A percentile compares a stretch with the other conserved stretches of the same genome.
phyloP scores from a whole-genome alignment of 2,113 vertebrate genomes.

The Microcebus lehilahytsara region DNA sequence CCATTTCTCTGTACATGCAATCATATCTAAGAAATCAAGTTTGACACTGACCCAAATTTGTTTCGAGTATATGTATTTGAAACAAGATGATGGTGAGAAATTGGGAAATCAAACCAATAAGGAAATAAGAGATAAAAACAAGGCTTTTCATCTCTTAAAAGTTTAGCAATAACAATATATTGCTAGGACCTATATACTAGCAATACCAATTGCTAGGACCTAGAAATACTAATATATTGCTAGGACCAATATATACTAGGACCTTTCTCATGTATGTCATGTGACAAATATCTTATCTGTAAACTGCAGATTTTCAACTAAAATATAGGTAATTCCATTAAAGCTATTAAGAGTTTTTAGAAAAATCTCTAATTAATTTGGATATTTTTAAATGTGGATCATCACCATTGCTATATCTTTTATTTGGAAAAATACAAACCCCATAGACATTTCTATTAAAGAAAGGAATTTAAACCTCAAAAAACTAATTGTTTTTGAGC shows the following conservation, averaged over 20 bases:
- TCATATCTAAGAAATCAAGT: neutral
- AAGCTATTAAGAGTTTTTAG: neutral
- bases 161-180: neutral
- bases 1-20: neutral
- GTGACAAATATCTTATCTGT: neutral
- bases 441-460: slow-evolving; percentile 51
- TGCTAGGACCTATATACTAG: too few relatives aligned
- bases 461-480: slow-evolving; percentile 72
- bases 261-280: neutral
- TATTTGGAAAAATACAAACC: slow-evolving; percentile 65
- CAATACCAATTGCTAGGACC: too few relatives aligned
- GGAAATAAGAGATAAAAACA: neutral
- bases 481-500: slow-evolving; percentile 47
- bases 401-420: slow-evolving; percentile 40
- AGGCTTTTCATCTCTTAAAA: neutral
- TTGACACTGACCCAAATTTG: neutral
- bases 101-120: neutral
- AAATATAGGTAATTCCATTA: neutral
- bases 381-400: slow-evolving; percentile 23
- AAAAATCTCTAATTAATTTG: slow-evolving; percentile 43
- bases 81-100: neutral
- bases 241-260: neutral
- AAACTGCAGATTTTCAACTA: slow-evolving; percentile 28
- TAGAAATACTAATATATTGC: too few relatives aligned
- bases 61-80: neutral